A percentile compares a stretch with the other conserved stretches of the same genome.
Evolutionary conservation across 2,888 invertebrate species (phyloP).

Genomic region (Parnassius glacialis): DNA sequence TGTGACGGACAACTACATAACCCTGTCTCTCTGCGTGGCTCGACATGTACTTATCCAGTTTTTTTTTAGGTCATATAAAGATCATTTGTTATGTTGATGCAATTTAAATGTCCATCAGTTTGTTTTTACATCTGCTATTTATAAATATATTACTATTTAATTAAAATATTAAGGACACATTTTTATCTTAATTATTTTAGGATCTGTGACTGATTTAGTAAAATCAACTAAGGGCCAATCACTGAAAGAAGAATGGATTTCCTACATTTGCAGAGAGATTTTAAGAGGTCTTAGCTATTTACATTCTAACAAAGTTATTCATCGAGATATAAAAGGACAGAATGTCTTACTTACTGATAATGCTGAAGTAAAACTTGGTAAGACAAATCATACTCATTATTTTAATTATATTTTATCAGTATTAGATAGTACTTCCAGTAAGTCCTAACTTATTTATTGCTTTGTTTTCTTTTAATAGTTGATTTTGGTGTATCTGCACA

Average conservation of each 20-base stretch:
- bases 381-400: constrained; percentile 36
- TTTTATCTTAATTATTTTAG: constrained; percentile 51
- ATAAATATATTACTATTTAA: constrained; percentile 4
- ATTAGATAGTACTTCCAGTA: constrained; percentile 8
- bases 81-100: not conserved
- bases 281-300: constrained; percentile 97
- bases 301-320: constrained; percentile 99
- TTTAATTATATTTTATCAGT: not conserved
- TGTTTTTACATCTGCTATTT: not conserved
- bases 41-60: no score
- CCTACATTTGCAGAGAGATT: constrained; percentile 98
- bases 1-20: no score
- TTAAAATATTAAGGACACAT: no score
- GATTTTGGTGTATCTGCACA: constrained; percentile 99
- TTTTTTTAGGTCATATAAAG: no score
- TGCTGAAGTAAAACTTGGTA: constrained; percentile 99
- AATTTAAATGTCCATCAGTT: constrained; percentile 7
- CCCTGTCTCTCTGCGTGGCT: no score
- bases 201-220: constrained; percentile 99
- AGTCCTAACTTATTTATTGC: constrained; percentile 16
- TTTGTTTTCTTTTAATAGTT: constrained; percentile 79
- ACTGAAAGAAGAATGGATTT: constrained; percentile 99
- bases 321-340: constrained; percentile 99
- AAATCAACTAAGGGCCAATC: constrained; percentile 99
- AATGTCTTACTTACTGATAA: constrained; percentile 99